Evolutionary conservation across 2,113 vertebrate genomes (phyloP).

Genomic region (Ardeotis arabs): DNA sequence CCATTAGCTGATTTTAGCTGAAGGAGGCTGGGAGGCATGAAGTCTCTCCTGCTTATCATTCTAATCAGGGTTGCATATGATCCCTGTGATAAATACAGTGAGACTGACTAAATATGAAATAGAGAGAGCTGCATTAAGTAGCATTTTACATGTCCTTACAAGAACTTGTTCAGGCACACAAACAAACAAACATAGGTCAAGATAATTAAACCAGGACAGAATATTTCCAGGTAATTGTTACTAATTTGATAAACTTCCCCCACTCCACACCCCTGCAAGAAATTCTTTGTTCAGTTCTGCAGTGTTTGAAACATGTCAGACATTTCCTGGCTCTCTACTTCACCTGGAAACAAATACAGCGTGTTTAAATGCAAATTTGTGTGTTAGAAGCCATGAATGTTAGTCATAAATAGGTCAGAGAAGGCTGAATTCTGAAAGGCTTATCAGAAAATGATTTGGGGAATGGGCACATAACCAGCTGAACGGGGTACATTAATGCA

Average conservation of each 20-base stretch:
- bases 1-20: slow-evolving; percentile 20
- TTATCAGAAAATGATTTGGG: neutral
- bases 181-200: neutral
- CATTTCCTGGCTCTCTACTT: neutral
- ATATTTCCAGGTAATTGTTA: neutral
- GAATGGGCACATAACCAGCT: neutral
- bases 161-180: neutral
- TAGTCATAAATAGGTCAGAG: neutral
- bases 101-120: slow-evolving; percentile 42
- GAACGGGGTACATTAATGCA: neutral
- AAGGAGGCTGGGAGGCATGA: neutral
- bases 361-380: neutral
- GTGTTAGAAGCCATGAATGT: neutral
- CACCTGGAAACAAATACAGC: neutral
- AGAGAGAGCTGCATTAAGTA: neutral
- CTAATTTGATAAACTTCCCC: neutral
- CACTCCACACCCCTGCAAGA: neutral
- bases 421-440: neutral
- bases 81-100: slow-evolving; percentile 25
- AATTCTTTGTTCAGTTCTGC: neutral
- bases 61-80: slow-evolving; percentile 24
- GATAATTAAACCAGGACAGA: neutral
- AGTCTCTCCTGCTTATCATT: slow-evolving; percentile 51
- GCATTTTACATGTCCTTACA: neutral
- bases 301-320: neutral